Percentiles rank a stretch among this genome's conserved stretches.
phyloP scores from a whole-genome alignment of 2,888 invertebrate species.

The Microplitis manilae region DNA sequence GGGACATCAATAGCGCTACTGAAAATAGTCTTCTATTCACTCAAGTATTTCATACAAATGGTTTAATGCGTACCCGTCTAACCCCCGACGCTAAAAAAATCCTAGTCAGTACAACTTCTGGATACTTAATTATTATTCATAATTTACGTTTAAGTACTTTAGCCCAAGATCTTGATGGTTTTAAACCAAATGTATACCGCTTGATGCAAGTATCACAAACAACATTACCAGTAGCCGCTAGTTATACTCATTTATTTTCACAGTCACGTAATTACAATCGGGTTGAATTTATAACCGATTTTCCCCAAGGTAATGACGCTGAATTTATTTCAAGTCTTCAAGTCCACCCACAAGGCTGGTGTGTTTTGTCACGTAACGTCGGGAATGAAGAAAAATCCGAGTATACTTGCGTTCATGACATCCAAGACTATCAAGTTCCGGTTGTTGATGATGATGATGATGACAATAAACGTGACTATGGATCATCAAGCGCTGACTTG shows the following conservation, averaged over 20 bases:
- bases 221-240: slow-evolving; percentile 84
- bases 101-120: slow-evolving; percentile 92
- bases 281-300: slow-evolving; percentile 92
- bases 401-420: slow-evolving; percentile 96
- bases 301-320: slow-evolving; percentile 88
- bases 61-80: slow-evolving; percentile 89
- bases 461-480: neutral
- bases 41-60: slow-evolving; percentile 88
- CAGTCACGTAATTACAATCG: slow-evolving; percentile 83
- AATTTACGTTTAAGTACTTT: slow-evolving; percentile 87
- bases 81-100: slow-evolving; percentile 90
- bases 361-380: slow-evolving; percentile 89
- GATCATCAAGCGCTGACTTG: neutral
- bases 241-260: slow-evolving; percentile 87
- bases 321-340: slow-evolving; percentile 92
- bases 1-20: slow-evolving; percentile 89
- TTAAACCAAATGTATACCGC: slow-evolving; percentile 91
- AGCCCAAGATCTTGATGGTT: slow-evolving; percentile 85
- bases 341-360: slow-evolving; percentile 93
- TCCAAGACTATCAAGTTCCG: slow-evolving; percentile 78
- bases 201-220: slow-evolving; percentile 91
- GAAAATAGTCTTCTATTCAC: slow-evolving; percentile 85
- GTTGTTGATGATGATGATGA: slow-evolving; percentile 60
- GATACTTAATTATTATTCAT: slow-evolving; percentile 91
- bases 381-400: slow-evolving; percentile 89